Evolutionary conservation across 1,140 invertebrate genomes (phyloP), one percentile per base, ranked within the genome.

Genomic region (Leucophenga varia): DNA sequence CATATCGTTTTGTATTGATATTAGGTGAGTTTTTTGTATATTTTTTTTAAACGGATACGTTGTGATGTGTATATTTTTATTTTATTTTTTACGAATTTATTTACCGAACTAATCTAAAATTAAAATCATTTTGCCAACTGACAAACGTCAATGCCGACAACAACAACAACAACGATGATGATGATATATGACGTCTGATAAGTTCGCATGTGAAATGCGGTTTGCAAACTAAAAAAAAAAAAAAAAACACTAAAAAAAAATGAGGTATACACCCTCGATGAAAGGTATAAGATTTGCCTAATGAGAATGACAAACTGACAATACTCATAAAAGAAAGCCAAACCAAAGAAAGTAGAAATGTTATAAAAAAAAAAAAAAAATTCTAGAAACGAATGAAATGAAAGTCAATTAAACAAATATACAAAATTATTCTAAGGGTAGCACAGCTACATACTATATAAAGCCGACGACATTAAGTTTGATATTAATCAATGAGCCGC

Each of bases 401-500:
- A 58, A 55, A 61, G 43, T 52, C 59, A 67, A 65, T 65, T 65
- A 65, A 64, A 61, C 56, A 59, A 63, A n/a, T n/a, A n/a, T n/a
- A 57, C 47, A 55, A 25, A 5, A 30, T 19, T 6, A 21, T 21
- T 18, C 16, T 34, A 28, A 43, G 17, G 9, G 30, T 22, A 31
- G 32, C n/a, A n/a, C n/a, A n/a, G n/a, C n/a, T n/a, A n/a, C n/a
- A n/a, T n/a, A n/a, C n/a, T n/a, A n/a, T n/a, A n/a, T n/a, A n/a
- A n/a, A n/a, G n/a, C n/a, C n/a, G n/a, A n/a, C n/a, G n/a, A n/a
- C n/a, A n/a, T n/a, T n/a, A n/a, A 63, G 54, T 67, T 63, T 59
- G 59, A 67, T 67, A 59, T 67, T 59, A 67, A 63, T 67, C 63
- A 67, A 63, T 67, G 63, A 67, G 59, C 55, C 63, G 59, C 63